A percentile compares a stretch with the other conserved stretches of the same genome.
phyloP scores from a whole-genome alignment of 2,797 vertebrate genomes.

The Tiaroga cobitis region DNA sequence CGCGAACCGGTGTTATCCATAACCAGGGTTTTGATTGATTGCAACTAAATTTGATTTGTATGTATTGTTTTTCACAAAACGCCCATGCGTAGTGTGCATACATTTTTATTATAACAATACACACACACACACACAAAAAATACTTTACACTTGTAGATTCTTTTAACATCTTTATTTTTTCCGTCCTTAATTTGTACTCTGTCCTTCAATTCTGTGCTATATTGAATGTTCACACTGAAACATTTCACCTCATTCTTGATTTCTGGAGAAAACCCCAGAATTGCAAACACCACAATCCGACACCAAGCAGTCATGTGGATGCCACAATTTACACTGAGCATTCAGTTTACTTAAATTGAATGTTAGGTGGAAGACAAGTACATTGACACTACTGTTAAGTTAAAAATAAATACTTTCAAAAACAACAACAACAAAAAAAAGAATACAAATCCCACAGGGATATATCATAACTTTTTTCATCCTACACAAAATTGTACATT shows the following conservation, averaged over 20 bases:
- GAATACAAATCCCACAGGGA: conserved; percentile 97
- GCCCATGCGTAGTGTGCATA: too few relatives aligned
- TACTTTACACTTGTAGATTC: background rate
- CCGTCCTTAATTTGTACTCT: background rate
- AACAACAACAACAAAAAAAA: conserved; percentile 58
- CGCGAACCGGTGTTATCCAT: too few relatives aligned
- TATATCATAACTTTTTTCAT: conserved; percentile 91
- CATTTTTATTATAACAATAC: background rate
- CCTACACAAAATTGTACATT: conserved; percentile 86
- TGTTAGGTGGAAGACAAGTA: conserved; percentile 88
- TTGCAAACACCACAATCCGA: conserved; percentile 12
- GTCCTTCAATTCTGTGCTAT: conserved; percentile 4
- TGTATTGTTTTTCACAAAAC: background rate
- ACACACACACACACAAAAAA: background rate
- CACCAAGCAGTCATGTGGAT: conserved; percentile 12
- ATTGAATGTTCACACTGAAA: conserved; percentile 11
- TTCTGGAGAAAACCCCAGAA: conserved; percentile 20
- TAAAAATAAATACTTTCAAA: conserved; percentile 86
- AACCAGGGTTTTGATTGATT: background rate
- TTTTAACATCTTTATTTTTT: conserved; percentile 29
- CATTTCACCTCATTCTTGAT: conserved; percentile 13
- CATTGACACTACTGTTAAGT: conserved; percentile 85
- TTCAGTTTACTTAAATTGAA: conserved; percentile 85
- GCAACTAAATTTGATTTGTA: background rate
- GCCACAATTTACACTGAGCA: conserved; percentile 72